Percentiles rank a stretch among this genome's conserved stretches.
These are phyloP conservation scores for Cephus sareptanus DNA, from an alignment of 2,888 invertebrate species.

Conservation along the genomic window DNA sequence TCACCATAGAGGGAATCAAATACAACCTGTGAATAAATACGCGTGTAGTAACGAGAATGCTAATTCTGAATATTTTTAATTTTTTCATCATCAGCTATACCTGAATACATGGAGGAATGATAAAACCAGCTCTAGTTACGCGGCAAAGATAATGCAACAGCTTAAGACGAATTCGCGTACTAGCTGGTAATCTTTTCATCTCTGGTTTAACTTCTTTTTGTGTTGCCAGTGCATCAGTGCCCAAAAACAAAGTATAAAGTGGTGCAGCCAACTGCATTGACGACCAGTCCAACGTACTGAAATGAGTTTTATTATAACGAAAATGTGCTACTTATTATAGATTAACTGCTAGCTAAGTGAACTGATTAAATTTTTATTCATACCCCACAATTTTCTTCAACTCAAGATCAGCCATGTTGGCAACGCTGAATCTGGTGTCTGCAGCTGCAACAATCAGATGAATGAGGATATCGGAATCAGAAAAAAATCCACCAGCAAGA, in stretches of 20 bases:
- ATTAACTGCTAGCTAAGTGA: neutral
- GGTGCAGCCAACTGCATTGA: slow-evolving; percentile 76
- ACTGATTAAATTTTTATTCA: slow-evolving; percentile 22
- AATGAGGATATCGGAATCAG: slow-evolving; percentile 78
- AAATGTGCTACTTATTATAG: neutral
- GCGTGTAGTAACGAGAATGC: neutral
- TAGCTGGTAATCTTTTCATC: slow-evolving; percentile 81
- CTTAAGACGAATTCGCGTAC: slow-evolving; percentile 86
- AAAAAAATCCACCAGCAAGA: slow-evolving; percentile 81
- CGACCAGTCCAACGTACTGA: slow-evolving; percentile 83
- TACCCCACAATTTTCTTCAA: slow-evolving; percentile 82
- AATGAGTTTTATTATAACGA: slow-evolving; percentile 37
- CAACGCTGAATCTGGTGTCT: slow-evolving; percentile 89
- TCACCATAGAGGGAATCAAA: slow-evolving; percentile 89
- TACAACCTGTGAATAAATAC: slow-evolving; percentile 71
- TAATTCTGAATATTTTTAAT: neutral
- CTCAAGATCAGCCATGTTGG: slow-evolving; percentile 87
- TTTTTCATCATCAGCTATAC: slow-evolving; percentile 58
- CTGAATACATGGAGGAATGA: slow-evolving; percentile 85
- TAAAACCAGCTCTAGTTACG: slow-evolving; percentile 76
- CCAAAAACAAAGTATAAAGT: slow-evolving; percentile 83
- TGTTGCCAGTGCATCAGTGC: slow-evolving; percentile 70
- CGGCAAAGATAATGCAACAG: slow-evolving; percentile 84
- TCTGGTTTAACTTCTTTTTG: slow-evolving; percentile 71
- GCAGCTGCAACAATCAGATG: slow-evolving; percentile 88